Evolutionary conservation across 92 coral and sea anemone species (phyloP).

Genomic region (Porites rus): DNA sequence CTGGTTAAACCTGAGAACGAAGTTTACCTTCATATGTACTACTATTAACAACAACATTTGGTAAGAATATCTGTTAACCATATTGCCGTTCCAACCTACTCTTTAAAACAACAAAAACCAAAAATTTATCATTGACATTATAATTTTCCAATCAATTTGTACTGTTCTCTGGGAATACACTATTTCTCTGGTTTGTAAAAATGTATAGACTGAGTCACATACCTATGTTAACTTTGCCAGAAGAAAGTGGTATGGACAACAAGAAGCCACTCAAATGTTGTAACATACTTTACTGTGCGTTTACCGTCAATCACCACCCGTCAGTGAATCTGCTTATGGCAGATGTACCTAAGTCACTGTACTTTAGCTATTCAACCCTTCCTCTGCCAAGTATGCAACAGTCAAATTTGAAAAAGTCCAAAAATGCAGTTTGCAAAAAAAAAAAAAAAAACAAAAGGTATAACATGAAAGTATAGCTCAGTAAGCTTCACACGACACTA

Average conservation of each 20-base stretch:
- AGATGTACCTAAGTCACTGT: background rate
- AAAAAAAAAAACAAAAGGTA: background rate
- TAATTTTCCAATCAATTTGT: too few species aligned
- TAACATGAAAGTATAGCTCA: background rate
- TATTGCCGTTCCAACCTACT: background rate
- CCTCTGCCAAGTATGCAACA: background rate
- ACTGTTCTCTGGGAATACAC: too few species aligned
- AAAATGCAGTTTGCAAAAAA: background rate
- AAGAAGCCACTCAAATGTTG: background rate
- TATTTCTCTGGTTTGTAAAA: too few species aligned
- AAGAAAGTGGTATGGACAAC: too few species aligned
- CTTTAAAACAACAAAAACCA: background rate
- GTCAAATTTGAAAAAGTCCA: background rate
- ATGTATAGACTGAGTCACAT: too few species aligned
- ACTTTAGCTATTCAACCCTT: background rate
- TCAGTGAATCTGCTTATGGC: background rate
- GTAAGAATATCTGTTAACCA: constrained; percentile 20
- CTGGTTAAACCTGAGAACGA: too few species aligned
- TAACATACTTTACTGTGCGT: too few species aligned
- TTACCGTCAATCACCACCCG: background rate
- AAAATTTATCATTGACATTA: too few species aligned
- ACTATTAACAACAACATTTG: constrained; percentile 7
- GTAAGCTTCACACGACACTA: background rate
- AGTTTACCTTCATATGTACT: background rate
- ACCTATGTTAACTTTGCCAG: too few species aligned